Evolutionary conservation across 2,888 invertebrate genomes (phyloP), one percentile per base, ranked within the genome.

Genomic region (Busseola fusca): DNA sequence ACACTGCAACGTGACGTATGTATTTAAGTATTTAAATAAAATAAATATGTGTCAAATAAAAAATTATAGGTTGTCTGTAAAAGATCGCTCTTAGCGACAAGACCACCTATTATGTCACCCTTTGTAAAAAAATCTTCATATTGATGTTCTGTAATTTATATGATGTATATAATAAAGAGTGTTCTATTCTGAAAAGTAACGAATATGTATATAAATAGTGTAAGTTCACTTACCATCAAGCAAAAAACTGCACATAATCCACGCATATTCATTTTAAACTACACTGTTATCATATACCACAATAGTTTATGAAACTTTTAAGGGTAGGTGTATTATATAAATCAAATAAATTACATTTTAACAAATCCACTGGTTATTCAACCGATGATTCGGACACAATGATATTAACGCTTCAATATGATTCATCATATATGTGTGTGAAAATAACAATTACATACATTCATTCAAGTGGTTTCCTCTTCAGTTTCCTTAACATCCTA

Each of bases 201-300:
- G 34, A 34, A 34, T 34, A 34, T 34, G 7, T 34, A 34, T 0
- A 34, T 34, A 34, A 34, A 34, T 34, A 34, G 5, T 34, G 34
- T n/a, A 9, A n/a, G n/a, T 7, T 27, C 18, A 58, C 74, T 65
- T 65, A 80, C 79, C 57, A 69, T 52, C 0, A 79, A 52, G 18
- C 27, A 64, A 12, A 72, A 50, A 69, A 73, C n/a, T 25, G 30
- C 14, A 64, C 14, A 65, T 21, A 75, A 4, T 67, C 60, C 73
- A 54, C 56, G 3, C 16, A 48, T 12, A n/a, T 67, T 48, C 57
- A 73, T 77, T 42, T 59, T 69, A n/a, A 48, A 66, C 50, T 16
- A 25, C 25, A 56, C 48, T 7, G n/a, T 42, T 57, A 18, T 30
- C n/a, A 56, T 34, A 56, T 9, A 56, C 34, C 25, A 34, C 57